Base-by-base conservation (phyloP, 2,113 vertebrate genomes). In the Vimba vimba region DNA sequence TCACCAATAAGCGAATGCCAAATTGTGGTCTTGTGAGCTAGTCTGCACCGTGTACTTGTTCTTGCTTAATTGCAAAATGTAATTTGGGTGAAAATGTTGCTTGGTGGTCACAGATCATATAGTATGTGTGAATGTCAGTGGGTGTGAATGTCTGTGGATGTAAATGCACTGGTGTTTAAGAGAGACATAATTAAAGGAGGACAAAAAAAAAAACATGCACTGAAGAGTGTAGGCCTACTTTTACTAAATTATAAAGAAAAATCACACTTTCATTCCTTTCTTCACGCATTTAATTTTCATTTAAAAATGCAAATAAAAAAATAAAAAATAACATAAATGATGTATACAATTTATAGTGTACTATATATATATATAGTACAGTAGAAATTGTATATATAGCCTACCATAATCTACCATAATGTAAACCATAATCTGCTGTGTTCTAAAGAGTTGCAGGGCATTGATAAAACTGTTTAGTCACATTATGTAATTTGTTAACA, bases 61-160 rank as follows among this genome's bases (percentile, higher is more conserved):
- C 57, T 78, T 68, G 27, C 8, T 57, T 57, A 78, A 57, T 57
- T 78, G 75, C 52, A 59, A 79, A 59, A 79, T 36, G 23, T 33
- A 79, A n/a, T 59, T 39, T 79, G 76, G 36, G 30, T 59, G 52
- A 59, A 79, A 59, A 79, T 13, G 21, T 13, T 59, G 30, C 76
- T 79, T 79, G 76, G 76, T n/a, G 76, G 33, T 57, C 75, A 55
- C 8, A 55, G 1, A 71, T 23, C 19, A 23, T n/a, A n/a, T 6
- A 59, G 30, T n/a, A 17, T 39, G 52, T 79, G 30, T 59, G 52
- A 78, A 15, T n/a, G 30, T 79, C 39, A 36, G 52, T 47, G 45
- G 30, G 23, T 57, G 27, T 23, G n/a, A 78, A 15, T n/a, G 30
- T 79, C 39, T 57, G 52, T 47, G 45, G 30, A 36, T 57, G 27